phyloP scores from a whole-genome alignment of 2,113 vertebrate species.

The Erythrolamprus reginae region DNA sequence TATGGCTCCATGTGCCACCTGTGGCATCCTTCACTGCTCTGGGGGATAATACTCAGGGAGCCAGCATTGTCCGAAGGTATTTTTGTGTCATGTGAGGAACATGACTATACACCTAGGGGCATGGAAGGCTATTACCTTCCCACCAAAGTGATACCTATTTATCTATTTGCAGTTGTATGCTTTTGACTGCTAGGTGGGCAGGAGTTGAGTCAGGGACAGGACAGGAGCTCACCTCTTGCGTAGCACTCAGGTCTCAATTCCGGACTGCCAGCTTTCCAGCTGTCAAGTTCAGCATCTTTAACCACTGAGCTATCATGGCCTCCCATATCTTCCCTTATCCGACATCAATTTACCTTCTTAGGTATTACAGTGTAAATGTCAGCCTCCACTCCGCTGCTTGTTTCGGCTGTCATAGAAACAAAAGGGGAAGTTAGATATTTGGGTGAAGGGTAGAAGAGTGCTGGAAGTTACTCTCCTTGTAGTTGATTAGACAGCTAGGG shows the following conservation, averaged over 20 bases:
- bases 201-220: background rate
- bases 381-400: too few relatives aligned
- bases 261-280: background rate
- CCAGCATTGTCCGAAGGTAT: background rate
- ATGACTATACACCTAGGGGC: background rate
- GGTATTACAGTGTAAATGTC: background rate
- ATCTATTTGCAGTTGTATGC: background rate
- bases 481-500: too few relatives aligned
- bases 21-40: too few relatives aligned
- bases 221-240: background rate
- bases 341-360: background rate
- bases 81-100: background rate
- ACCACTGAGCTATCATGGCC: background rate
- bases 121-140: background rate
- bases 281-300: background rate
- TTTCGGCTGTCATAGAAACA: too few relatives aligned
- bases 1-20: too few relatives aligned
- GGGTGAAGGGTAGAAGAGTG: too few relatives aligned
- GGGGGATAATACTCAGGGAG: background rate
- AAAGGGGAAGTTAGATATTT: too few relatives aligned
- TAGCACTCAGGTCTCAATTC: background rate
- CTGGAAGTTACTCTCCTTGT: too few relatives aligned
- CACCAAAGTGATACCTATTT: background rate
- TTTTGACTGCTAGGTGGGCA: background rate
- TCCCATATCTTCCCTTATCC: background rate